phyloP scores from a whole-genome alignment of 2,797 vertebrate genomes.

The Bufotes viridis region DNA sequence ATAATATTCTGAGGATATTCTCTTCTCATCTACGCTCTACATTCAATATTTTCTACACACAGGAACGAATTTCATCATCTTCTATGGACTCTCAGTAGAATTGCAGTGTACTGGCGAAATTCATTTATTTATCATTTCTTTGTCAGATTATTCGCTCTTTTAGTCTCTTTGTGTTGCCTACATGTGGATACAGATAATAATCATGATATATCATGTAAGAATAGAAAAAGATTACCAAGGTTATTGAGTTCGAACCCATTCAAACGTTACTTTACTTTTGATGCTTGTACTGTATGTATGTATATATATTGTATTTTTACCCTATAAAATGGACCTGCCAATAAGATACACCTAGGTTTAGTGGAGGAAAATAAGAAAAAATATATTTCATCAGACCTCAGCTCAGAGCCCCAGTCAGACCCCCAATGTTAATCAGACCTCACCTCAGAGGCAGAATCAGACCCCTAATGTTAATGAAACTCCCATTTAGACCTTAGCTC shows the following conservation, averaged over 20 bases:
- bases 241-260: constrained; percentile 11
- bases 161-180: constrained; percentile 41
- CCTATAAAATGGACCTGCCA: too few relatives aligned
- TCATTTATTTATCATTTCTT: constrained; percentile 56
- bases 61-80: constrained; percentile 49
- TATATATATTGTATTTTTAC: background rate
- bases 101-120: background rate
- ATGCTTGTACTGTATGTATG: too few relatives aligned
- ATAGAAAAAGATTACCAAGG: background rate
- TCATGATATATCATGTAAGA: constrained; percentile 25
- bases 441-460: too few relatives aligned
- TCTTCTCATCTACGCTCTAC: constrained; percentile 25
- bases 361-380: too few relatives aligned
- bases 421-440: too few relatives aligned
- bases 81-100: constrained; percentile 21
- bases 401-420: too few relatives aligned
- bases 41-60: constrained; percentile 40
- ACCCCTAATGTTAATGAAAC: too few relatives aligned
- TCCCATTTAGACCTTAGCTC: too few relatives aligned
- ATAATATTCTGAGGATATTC: constrained; percentile 55
- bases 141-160: constrained; percentile 47
- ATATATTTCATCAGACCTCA: too few relatives aligned
- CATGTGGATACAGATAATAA: constrained; percentile 5
- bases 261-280: constrained; percentile 9
- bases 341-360: too few relatives aligned